These are phyloP conservation scores for Drosophila nebulosa DNA, from an alignment of 1,140 invertebrate genomes.

Conservation along the genomic window DNA sequence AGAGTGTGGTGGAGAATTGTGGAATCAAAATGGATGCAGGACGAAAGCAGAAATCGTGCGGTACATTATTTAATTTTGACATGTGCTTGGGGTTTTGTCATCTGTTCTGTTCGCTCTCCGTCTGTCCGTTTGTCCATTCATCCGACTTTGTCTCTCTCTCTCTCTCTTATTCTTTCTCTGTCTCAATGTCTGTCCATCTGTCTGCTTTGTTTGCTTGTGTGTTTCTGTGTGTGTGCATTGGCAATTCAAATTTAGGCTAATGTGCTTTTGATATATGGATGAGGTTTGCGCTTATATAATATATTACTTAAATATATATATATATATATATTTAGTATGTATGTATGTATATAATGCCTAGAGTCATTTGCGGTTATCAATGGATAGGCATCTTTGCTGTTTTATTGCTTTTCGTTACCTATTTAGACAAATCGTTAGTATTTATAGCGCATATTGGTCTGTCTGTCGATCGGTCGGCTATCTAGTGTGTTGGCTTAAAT, in stretches of 20 bases:
- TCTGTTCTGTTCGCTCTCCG: conserved; percentile 26
- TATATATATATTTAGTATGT: conserved; percentile 5
- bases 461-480: neutral
- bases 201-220: conserved; percentile 7
- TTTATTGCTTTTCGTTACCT: conserved; percentile 56
- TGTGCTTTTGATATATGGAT: conserved; percentile 65
- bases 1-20: neutral
- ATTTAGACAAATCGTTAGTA: conserved; percentile 52
- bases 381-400: conserved; percentile 61
- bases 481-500: neutral
- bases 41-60: conserved; percentile 64
- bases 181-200: conserved; percentile 3
- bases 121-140: neutral
- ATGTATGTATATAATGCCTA: conserved; percentile 19
- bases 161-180: neutral
- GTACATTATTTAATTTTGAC: conserved; percentile 78
- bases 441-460: conserved; percentile 19
- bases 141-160: neutral
- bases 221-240: conserved; percentile 47
- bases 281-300: conserved; percentile 28
- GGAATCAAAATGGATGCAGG: conserved; percentile 19
- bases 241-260: conserved; percentile 75
- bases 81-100: conserved; percentile 71
- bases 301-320: conserved; percentile 6
- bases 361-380: conserved; percentile 60